phyloP scores from a whole-genome alignment of 2,113 vertebrate genomes.

The Dermatemys mawii region DNA sequence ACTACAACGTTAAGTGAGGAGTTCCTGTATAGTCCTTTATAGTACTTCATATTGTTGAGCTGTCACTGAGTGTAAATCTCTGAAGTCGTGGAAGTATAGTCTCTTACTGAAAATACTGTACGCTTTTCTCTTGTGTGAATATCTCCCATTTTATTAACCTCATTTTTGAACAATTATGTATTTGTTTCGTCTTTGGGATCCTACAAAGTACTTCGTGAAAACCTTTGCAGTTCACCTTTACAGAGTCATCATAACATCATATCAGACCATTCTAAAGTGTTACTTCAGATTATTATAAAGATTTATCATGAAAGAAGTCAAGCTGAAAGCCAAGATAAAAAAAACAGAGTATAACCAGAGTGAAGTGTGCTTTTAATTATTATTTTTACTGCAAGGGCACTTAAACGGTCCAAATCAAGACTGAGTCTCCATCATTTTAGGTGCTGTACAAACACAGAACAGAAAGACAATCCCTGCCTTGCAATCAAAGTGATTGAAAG shows the following conservation, averaged over 20 bases:
- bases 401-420: not conserved
- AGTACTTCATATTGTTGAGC: not conserved
- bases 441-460: not conserved
- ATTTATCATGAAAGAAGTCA: not conserved
- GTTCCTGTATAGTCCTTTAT: not conserved
- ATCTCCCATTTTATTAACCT: not conserved
- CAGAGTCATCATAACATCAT: not conserved
- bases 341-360: not conserved
- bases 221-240: not conserved
- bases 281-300: not conserved
- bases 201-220: not conserved
- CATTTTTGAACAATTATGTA: not conserved
- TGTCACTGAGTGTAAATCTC: not conserved
- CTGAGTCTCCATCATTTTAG: not conserved
- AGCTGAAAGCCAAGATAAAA: not conserved
- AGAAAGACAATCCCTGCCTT: not conserved
- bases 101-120: not conserved
- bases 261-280: not conserved
- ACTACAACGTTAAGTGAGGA: too few species aligned
- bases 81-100: not conserved
- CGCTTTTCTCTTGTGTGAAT: not conserved
- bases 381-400: rapidly evolving
- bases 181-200: not conserved
- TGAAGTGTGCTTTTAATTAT: not conserved
- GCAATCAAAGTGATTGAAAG: not conserved